Percentiles rank a stretch among this genome's conserved stretches.
phyloP scores from a whole-genome alignment of 1,140 invertebrate species.

The Orius laevigatus region DNA sequence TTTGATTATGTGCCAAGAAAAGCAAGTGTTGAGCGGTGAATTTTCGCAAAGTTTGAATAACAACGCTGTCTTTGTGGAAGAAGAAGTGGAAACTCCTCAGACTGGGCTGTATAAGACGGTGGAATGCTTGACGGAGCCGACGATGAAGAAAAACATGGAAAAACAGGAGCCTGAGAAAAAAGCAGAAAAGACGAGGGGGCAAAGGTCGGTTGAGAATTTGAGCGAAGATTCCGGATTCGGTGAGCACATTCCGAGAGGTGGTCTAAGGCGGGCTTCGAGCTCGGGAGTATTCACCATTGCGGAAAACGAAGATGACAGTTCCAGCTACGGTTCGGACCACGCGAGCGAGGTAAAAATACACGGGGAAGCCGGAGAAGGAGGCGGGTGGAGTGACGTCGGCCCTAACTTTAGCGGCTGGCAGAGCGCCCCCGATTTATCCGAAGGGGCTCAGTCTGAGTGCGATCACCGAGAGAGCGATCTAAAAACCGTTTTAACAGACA shows the following conservation, averaged over 20 bases:
- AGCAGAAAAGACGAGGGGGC: constrained; percentile 22
- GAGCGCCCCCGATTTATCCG: constrained; percentile 22
- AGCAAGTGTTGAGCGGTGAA: constrained; percentile 16
- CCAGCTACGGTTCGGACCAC: constrained; percentile 4
- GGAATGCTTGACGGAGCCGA: constrained; percentile 19
- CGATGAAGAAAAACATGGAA: constrained; percentile 3
- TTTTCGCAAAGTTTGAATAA: constrained; percentile 22
- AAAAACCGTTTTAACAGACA: neutral
- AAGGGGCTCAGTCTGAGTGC: constrained; percentile 7
- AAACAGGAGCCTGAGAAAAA: constrained; percentile 5
- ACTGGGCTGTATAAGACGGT: constrained; percentile 22
- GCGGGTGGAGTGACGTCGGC: constrained; percentile 14
- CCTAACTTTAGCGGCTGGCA: constrained; percentile 24
- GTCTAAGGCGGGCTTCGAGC: constrained; percentile 2
- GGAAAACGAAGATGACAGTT: constrained; percentile 13
- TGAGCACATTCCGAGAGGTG: constrained; percentile 31
- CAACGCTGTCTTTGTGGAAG: constrained; percentile 15
- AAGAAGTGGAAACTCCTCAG: constrained; percentile 9
- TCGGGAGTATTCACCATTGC: constrained; percentile 12
- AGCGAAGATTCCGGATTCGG: constrained; percentile 60
- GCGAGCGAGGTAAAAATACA: constrained; percentile 11
- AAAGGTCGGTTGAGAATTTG: constrained; percentile 49
- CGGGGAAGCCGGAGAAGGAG: constrained; percentile 6
- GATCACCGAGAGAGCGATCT: neutral
- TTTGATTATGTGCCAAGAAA: constrained; percentile 22